These are phyloP conservation scores for Myiagra hebetior DNA, from an alignment of 2,113 vertebrate species.

Conservation along the genomic window DNA sequence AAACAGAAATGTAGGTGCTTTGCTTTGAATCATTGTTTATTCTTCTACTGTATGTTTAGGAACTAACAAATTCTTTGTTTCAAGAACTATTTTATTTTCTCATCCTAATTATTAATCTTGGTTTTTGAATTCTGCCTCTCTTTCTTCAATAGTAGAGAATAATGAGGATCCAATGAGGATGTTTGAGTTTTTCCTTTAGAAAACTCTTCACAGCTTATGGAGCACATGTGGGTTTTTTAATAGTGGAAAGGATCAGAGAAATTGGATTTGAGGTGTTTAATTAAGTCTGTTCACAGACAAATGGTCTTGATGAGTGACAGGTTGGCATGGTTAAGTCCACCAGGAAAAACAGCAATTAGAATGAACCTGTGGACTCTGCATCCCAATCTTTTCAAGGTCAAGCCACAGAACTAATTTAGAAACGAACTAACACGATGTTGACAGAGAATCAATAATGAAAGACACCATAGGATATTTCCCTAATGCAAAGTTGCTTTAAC, in stretches of 20 bases:
- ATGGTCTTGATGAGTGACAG: constrained; percentile 65
- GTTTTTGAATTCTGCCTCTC: not conserved
- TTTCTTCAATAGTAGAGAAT: not conserved
- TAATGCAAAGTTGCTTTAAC: constrained; percentile 38
- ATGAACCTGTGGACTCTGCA: constrained; percentile 48
- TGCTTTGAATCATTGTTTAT: not conserved
- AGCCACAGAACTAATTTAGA: constrained; percentile 66
- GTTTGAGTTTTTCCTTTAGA: not conserved
- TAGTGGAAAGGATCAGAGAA: constrained; percentile 57
- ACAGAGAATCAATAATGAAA: constrained; percentile 69
- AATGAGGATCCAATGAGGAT: not conserved
- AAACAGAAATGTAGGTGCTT: not conserved
- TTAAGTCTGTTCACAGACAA: constrained; percentile 75
- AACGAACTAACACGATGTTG: constrained; percentile 54
- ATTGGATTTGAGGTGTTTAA: constrained; percentile 76
- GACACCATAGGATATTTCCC: constrained; percentile 21
- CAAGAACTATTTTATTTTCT: not conserved
- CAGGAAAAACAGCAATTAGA: constrained; percentile 68
- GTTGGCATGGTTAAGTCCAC: constrained; percentile 54
- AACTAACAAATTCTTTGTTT: not conserved
- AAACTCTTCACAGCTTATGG: constrained; percentile 29
- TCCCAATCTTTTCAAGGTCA: constrained; percentile 65
- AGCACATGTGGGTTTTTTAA: not conserved
- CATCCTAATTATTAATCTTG: constrained; percentile 21
- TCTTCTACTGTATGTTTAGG: not conserved